A percentile compares a stretch with the other conserved stretches of the same genome.
Conservation (phyloP, 2,113 vertebrate genomes). For the Gulo gulo region DNA sequence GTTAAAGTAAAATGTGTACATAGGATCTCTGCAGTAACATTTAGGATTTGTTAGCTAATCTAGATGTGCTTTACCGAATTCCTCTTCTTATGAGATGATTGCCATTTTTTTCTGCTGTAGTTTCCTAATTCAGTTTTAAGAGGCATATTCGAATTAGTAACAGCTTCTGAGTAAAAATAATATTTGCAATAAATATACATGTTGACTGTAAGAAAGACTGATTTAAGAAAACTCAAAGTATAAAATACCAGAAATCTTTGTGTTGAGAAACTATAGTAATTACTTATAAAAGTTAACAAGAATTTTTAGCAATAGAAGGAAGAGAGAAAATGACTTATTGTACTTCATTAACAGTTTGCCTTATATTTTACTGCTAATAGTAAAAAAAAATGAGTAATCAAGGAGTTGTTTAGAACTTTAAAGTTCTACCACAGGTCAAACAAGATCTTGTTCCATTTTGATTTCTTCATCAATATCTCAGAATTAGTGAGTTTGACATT, state of each 20-base stretch:
- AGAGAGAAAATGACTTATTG: background rate
- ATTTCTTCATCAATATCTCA: background rate
- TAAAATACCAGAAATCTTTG: background rate
- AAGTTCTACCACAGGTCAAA: background rate
- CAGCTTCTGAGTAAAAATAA: background rate
- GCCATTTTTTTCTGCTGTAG: background rate
- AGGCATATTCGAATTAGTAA: constrained; percentile 6
- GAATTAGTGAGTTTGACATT: background rate
- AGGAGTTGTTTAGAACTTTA: background rate
- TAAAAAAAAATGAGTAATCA: background rate
- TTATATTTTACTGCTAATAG: background rate
- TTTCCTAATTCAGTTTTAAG: background rate
- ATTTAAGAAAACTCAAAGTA: background rate
- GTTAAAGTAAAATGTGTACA: background rate
- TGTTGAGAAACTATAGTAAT: background rate
- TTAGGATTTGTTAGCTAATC: background rate
- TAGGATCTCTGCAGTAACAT: background rate
- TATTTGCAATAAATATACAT: background rate
- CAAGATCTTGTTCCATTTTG: background rate
- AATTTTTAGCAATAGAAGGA: background rate
- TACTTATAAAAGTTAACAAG: constrained; percentile 19
- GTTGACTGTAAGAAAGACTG: background rate
- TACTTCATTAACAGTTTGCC: background rate
- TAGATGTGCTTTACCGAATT: background rate
- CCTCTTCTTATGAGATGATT: background rate